Conservation (phyloP, 2,113 vertebrate genomes). For the Dipodomys ordii region DNA sequence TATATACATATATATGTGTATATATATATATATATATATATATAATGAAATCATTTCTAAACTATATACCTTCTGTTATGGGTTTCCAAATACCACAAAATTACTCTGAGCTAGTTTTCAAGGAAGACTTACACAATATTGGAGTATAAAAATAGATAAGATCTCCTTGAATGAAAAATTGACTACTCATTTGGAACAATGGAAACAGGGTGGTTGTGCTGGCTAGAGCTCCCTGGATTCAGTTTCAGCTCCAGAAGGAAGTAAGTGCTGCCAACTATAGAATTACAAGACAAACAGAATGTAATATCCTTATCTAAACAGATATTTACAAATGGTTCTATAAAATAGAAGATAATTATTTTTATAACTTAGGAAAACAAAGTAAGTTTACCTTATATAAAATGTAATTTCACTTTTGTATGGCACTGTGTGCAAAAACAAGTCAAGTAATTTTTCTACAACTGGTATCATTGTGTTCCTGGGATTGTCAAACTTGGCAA, state of each 20-base stretch:
- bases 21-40: too few relatives aligned
- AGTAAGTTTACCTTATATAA: not conserved
- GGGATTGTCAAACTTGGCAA: not conserved
- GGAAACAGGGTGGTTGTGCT: too few relatives aligned
- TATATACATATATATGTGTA: too few relatives aligned
- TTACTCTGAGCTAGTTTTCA: too few relatives aligned
- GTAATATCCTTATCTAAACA: not conserved
- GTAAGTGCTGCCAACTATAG: too few relatives aligned
- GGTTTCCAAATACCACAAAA: too few relatives aligned
- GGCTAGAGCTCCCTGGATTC: too few relatives aligned
- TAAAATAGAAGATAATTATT: not conserved
- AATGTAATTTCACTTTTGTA: not conserved
- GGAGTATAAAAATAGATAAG: too few relatives aligned
- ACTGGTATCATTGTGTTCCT: not conserved
- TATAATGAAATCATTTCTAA: not conserved
- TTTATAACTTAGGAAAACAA: not conserved
- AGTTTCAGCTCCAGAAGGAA: too few relatives aligned
- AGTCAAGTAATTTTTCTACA: slow-evolving; percentile 19
- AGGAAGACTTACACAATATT: too few relatives aligned
- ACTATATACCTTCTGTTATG: not conserved
- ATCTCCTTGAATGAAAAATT: too few relatives aligned
- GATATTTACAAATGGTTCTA: slow-evolving; percentile 15
- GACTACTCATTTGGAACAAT: too few relatives aligned
- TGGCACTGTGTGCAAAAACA: not conserved
- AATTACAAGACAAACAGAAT: not conserved